Conservation (phyloP, 2,113 vertebrate genomes). For the Cariama cristata region DNA sequence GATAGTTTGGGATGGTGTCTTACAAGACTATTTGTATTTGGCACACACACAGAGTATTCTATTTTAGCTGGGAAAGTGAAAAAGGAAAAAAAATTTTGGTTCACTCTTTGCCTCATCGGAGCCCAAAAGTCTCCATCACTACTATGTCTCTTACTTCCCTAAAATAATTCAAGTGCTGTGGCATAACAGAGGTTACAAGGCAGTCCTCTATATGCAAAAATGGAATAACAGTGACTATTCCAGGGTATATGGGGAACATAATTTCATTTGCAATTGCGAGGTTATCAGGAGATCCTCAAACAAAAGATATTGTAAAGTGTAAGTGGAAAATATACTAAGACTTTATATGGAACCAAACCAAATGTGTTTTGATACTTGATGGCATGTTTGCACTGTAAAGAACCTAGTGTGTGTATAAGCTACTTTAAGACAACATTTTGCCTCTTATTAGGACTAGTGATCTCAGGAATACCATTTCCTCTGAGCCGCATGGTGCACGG, state of each 20-base stretch:
- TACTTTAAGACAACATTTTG: conserved; percentile 9
- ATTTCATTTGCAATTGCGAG: background rate
- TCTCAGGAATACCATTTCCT: conserved; percentile 41
- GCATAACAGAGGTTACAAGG: background rate
- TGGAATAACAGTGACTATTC: rapidly evolving
- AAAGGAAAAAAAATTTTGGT: background rate
- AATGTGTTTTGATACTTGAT: background rate
- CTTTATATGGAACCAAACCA: background rate
- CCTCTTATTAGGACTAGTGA: background rate
- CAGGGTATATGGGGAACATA: background rate
- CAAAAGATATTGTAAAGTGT: background rate
- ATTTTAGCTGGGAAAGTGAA: background rate
- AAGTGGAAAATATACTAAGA: background rate
- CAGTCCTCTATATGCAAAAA: background rate
- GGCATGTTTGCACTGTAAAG: background rate
- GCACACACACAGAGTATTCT: background rate
- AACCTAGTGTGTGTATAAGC: background rate
- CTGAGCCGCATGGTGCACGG: background rate
- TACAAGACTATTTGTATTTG: background rate
- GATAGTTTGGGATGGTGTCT: background rate
- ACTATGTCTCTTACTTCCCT: background rate
- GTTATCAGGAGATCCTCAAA: background rate
- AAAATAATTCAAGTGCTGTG: background rate
- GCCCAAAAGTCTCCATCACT: background rate
- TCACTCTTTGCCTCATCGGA: background rate